phyloP scores from a whole-genome alignment of 2,888 invertebrate species.

The Osedax fenrisi region DNA sequence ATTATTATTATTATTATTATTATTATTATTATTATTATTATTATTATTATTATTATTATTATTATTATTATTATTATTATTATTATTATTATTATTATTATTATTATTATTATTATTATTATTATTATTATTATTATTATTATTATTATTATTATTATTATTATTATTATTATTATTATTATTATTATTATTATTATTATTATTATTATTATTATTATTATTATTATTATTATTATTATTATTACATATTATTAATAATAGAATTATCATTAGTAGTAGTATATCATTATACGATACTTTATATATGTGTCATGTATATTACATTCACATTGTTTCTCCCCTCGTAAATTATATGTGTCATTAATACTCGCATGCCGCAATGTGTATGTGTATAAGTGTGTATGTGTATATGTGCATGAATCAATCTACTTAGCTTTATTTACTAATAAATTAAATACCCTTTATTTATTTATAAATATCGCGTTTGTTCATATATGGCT shows the following conservation, averaged over 20 bases:
- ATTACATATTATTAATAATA: not conserved
- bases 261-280: not conserved
- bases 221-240: not conserved
- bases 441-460: no score
- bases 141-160: not conserved
- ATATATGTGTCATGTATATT: no score
- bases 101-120: not conserved
- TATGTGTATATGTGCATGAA: no score
- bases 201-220: not conserved
- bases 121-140: not conserved
- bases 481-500: no score
- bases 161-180: not conserved
- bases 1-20: not conserved
- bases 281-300: no score
- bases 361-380: no score
- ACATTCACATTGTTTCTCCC: no score
- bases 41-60: not conserved
- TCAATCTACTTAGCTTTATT: no score
- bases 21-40: not conserved
- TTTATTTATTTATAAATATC: no score
- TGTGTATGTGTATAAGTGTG: no score
- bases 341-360: no score
- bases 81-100: not conserved
- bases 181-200: not conserved
- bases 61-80: not conserved